Evolutionary conservation across 2,797 vertebrate species (phyloP).

Genomic region (Vipera latastei): DNA sequence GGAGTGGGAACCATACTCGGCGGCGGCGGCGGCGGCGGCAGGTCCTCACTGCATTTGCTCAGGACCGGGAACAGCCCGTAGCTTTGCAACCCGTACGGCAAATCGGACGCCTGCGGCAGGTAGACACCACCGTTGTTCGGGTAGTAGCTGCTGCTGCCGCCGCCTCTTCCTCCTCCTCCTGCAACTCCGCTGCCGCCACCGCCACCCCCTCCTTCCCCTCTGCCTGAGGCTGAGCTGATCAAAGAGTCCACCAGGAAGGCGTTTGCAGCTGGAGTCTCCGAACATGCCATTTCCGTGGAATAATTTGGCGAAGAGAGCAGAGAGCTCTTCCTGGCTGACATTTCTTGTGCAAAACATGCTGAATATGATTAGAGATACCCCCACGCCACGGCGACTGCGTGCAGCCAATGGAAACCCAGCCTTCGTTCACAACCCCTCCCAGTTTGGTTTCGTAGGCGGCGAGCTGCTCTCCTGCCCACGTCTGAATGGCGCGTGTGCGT

Average conservation of each 20-base stretch:
- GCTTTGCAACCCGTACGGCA: constrained; percentile 92
- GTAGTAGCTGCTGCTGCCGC: constrained; percentile 79
- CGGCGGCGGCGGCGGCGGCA: constrained; percentile 46
- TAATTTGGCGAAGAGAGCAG: constrained; percentile 97
- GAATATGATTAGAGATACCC: constrained; percentile 99
- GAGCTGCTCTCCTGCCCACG: constrained; percentile 83
- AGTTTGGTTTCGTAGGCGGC: constrained; percentile 80
- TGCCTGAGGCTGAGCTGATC: constrained; percentile 89
- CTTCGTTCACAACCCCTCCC: constrained; percentile 90
- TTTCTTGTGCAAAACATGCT: constrained; percentile 99
- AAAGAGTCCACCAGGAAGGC: constrained; percentile 97
- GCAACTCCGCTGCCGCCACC: constrained; percentile 58
- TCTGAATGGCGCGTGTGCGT: constrained; percentile 61
- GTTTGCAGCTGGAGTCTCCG: constrained; percentile 93
- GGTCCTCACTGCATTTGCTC: constrained; percentile 86
- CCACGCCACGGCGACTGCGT: constrained; percentile 86
- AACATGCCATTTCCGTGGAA: constrained; percentile 98
- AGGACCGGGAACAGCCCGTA: constrained; percentile 90
- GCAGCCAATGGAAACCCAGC: constrained; percentile 95
- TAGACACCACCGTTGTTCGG: constrained; percentile 89
- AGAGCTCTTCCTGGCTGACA: constrained; percentile 99
- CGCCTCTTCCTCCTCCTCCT: constrained; percentile 73
- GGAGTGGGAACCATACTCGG: constrained; percentile 78
- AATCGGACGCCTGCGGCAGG: constrained; percentile 86
- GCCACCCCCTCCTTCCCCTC: constrained; percentile 76